Evolutionary conservation across 2,888 invertebrate genomes (phyloP), one percentile per base, ranked within the genome.

Genomic region (Drosophila pseudotakahashii): DNA sequence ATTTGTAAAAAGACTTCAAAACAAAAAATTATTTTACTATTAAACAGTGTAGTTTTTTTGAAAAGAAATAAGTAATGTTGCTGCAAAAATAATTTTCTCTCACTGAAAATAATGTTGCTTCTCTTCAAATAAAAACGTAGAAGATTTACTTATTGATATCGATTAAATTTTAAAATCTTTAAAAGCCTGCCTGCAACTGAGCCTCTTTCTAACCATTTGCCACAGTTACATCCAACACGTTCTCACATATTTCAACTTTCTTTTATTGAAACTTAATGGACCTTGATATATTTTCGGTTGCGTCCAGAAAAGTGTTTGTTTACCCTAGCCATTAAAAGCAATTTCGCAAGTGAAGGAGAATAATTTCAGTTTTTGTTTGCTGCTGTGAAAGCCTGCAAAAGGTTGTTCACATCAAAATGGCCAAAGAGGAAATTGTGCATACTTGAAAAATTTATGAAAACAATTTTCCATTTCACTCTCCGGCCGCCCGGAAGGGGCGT

Each of bases 311-410:
- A 67, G 32, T 52, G 45, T 45, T 16, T 76, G 79, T 79, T 84
- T 78, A 71, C 63, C 54, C 70, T 70, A 34, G 45, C 77, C 52
- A 74, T 78, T 78, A 75, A 74, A 70, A 63, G 57, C 74, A 77
- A 73, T 73, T 73, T 75, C 60, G 53, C 32, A 14, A 48, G 10
- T 26, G 26, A 26, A 16, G 41, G 36, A 59, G 11, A 55, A 58
- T 74, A 58, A 45, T 34, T 50, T 48, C 23, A 37, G 19, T 47
- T 19, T 26, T 9, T 26, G 57, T 54, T 47, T 62, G 30, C 39
- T 60, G 48, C 13, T 34, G 48, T n/a, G n/a, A n/a, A n/a, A 26
- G 19, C 14, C 44, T 10, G 26, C n/a, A 41, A 62, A 42, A 55
- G 52, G 41, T 59, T 62, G 10, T 53, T 42, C 50, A 41, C 50